Evolutionary conservation across 1,140 invertebrate species (phyloP).

Genomic region (Lepeophtheirus salmonis): DNA sequence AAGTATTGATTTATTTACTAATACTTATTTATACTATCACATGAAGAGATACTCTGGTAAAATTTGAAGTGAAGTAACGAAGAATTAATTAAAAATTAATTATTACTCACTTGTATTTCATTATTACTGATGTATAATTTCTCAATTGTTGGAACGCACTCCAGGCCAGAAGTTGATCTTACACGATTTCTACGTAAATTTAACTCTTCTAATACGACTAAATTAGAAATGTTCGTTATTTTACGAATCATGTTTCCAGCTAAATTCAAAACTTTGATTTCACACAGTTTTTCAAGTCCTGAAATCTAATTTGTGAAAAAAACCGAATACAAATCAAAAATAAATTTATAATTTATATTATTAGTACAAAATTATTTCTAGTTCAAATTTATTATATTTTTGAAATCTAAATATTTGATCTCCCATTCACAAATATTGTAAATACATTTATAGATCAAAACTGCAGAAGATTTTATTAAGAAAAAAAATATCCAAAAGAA

Average conservation of each 20-base stretch:
- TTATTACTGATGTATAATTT: constrained; percentile 70
- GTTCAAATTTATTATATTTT: neutral
- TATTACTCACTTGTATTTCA: constrained; percentile 38
- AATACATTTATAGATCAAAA: no score
- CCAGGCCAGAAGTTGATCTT: constrained; percentile 54
- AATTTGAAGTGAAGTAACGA: no score
- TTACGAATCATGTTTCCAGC: constrained; percentile 16
- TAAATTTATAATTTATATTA: neutral
- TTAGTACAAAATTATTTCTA: neutral
- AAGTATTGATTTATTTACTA: neutral
- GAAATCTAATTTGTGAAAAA: neutral
- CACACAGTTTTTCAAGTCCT: constrained; percentile 6
- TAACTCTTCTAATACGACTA: constrained; percentile 36
- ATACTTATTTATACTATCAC: no score
- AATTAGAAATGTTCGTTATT: constrained; percentile 2
- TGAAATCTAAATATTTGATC: neutral
- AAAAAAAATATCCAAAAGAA: neutral
- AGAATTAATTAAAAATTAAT: neutral
- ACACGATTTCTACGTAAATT: constrained; percentile 69
- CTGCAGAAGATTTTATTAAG: neutral
- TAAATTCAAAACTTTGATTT: constrained; percentile 15
- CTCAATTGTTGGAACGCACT: constrained; percentile 52
- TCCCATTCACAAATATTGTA: no score
- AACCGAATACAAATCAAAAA: neutral
- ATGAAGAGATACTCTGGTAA: no score